Percentiles rank a stretch among this genome's conserved stretches.
Evolutionary conservation across 2,888 invertebrate genomes (phyloP).

Genomic region (Napeogenes sylphis): DNA sequence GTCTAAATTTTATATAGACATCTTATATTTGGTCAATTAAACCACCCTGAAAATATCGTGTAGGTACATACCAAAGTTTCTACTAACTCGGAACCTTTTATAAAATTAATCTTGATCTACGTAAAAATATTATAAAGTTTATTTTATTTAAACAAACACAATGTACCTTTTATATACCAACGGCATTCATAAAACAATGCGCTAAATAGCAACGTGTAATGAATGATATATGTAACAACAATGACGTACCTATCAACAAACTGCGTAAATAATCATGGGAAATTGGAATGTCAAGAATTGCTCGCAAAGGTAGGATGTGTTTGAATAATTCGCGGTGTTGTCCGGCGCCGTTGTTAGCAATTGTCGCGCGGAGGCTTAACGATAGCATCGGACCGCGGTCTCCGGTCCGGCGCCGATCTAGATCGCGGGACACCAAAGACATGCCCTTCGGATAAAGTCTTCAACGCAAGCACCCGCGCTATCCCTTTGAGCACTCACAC

Average conservation of each 20-base stretch:
- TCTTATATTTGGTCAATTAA: slow-evolving; percentile 11
- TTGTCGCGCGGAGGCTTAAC: slow-evolving; percentile 66
- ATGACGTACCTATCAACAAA: slow-evolving; percentile 25
- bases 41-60: too few relatives aligned
- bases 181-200: neutral
- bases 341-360: slow-evolving; percentile 67
- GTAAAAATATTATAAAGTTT: too few relatives aligned
- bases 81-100: too few relatives aligned
- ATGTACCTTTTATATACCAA: too few relatives aligned
- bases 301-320: slow-evolving; percentile 44
- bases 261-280: slow-evolving; percentile 31
- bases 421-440: slow-evolving; percentile 72
- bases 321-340: slow-evolving; percentile 68
- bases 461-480: slow-evolving; percentile 54
- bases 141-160: too few relatives aligned
- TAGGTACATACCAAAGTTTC: too few relatives aligned
- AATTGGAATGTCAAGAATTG: slow-evolving; percentile 43
- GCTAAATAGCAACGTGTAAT: slow-evolving; percentile 3
- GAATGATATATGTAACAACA: slow-evolving; percentile 5
- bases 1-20: slow-evolving; percentile 19
- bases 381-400: slow-evolving; percentile 66
- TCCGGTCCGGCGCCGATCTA: slow-evolving; percentile 65
- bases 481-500: slow-evolving; percentile 61
- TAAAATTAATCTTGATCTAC: too few relatives aligned
- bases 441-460: slow-evolving; percentile 70